Percentiles rank a stretch among this genome's conserved stretches.
Evolutionary conservation across 1,140 invertebrate species (phyloP).

Genomic region (Coenobita brevimanus): DNA sequence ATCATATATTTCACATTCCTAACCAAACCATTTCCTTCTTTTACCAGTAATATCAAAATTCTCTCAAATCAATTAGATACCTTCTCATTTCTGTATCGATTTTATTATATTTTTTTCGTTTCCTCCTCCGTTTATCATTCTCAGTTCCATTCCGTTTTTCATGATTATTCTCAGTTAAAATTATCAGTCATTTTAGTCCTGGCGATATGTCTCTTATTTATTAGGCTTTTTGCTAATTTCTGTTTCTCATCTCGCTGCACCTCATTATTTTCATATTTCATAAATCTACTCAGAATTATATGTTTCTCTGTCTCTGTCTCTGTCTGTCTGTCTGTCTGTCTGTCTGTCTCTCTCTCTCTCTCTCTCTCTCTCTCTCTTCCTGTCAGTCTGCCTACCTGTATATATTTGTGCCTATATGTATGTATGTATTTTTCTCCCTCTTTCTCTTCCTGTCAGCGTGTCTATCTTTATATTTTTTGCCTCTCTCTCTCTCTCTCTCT

Average conservation of each 20-base stretch:
- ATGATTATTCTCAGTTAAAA: too few relatives aligned
- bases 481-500: conserved; percentile 1
- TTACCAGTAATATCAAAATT: too few relatives aligned
- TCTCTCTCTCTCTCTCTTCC: conserved; percentile 1
- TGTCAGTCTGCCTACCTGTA: neutral
- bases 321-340: too few relatives aligned
- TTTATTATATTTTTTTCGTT: too few relatives aligned
- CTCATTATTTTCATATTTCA: neutral
- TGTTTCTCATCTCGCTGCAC: neutral
- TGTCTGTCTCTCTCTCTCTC: conserved; percentile 29
- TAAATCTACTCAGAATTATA: neutral
- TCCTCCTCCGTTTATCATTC: too few relatives aligned
- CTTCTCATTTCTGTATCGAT: too few relatives aligned
- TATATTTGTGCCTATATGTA: neutral
- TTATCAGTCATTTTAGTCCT: too few relatives aligned
- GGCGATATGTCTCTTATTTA: too few relatives aligned
- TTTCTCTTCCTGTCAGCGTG: neutral
- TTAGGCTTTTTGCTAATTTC: neutral
- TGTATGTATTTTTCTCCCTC: neutral
- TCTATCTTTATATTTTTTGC: neutral
- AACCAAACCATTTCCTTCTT: too few relatives aligned
- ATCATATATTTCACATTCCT: too few relatives aligned
- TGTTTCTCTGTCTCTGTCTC: too few relatives aligned
- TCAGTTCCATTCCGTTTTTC: neutral
- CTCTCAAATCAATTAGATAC: too few relatives aligned